A percentile compares a stretch with the other conserved stretches of the same genome.
phyloP scores from a whole-genome alignment of 2,113 vertebrate species.

The Zeus faber region DNA sequence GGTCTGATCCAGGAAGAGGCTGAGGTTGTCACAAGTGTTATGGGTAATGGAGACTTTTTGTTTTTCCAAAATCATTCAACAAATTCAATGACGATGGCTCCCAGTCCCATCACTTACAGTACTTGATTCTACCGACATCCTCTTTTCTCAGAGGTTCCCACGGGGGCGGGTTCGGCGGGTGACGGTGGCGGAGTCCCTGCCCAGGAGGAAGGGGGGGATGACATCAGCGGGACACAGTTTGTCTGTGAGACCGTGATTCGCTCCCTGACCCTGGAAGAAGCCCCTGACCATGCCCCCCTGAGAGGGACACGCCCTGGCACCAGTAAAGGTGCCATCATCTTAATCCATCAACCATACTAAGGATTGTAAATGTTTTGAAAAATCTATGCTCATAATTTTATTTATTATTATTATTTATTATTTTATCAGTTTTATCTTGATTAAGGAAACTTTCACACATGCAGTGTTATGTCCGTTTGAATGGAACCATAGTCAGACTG shows the following conservation, averaged over 20 bases:
- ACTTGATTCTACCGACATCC: not conserved
- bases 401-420: no score
- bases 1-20: slow-evolving; percentile 87
- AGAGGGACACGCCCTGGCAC: slow-evolving; percentile 60
- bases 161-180: slow-evolving; percentile 34
- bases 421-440: no score
- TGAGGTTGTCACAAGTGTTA: slow-evolving; percentile 79
- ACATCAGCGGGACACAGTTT: slow-evolving; percentile 91
- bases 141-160: slow-evolving; percentile 46
- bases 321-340: slow-evolving; percentile 21
- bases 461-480: no score
- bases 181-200: slow-evolving; percentile 67
- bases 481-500: no score
- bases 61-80: no score
- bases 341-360: no score
- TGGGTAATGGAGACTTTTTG: slow-evolving; percentile 73
- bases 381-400: no score
- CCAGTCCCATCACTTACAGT: no score
- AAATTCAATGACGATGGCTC: no score
- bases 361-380: no score
- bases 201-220: slow-evolving; percentile 86
- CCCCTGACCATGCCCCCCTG: slow-evolving; percentile 80
- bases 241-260: slow-evolving; percentile 94
- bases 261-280: slow-evolving; percentile 88
- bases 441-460: no score